phyloP scores from a whole-genome alignment of 2,888 invertebrate species.

The Cephonodes hylas region DNA sequence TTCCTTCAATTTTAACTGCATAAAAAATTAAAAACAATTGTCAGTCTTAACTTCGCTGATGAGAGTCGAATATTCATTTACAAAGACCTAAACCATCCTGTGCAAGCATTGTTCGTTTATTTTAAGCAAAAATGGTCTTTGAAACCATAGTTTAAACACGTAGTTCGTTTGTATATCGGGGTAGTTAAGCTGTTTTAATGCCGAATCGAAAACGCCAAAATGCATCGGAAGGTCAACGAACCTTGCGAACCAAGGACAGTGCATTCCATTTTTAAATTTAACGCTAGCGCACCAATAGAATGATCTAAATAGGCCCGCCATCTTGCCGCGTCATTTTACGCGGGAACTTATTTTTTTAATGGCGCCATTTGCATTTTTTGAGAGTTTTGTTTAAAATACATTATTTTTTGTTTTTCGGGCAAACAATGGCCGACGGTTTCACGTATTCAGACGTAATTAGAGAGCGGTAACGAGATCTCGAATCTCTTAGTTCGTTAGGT shows the following conservation, averaged over 20 bases:
- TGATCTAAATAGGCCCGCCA: conserved; percentile 79
- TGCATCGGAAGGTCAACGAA: conserved; percentile 80
- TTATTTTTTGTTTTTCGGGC: conserved; percentile 40
- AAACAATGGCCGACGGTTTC: conserved; percentile 62
- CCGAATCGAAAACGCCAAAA: conserved; percentile 70
- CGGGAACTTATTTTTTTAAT: conserved; percentile 63
- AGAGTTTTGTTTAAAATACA: conserved; percentile 37
- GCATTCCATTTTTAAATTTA: conserved; percentile 80
- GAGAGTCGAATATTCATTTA: conserved; percentile 51
- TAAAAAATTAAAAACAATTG: conserved; percentile 35
- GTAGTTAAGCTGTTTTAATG: conserved; percentile 52
- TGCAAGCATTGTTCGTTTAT: conserved; percentile 35
- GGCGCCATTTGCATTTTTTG: conserved; percentile 55
- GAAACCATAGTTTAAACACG: conserved; percentile 37
- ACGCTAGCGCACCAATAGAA: conserved; percentile 79
- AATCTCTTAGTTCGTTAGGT: conserved; percentile 40
- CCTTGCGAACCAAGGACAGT: conserved; percentile 76
- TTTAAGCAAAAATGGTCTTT: conserved; percentile 44
- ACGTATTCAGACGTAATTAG: conserved; percentile 73
- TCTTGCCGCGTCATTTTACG: conserved; percentile 72
- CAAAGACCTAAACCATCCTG: conserved; percentile 37
- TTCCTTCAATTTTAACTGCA: background rate
- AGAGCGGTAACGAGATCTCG: conserved; percentile 65
- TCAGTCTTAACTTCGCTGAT: conserved; percentile 42
- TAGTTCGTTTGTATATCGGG: conserved; percentile 35